Evolutionary conservation across 2,888 invertebrate species (phyloP).

Genomic region (Mesorhabditis sp.): DNA sequence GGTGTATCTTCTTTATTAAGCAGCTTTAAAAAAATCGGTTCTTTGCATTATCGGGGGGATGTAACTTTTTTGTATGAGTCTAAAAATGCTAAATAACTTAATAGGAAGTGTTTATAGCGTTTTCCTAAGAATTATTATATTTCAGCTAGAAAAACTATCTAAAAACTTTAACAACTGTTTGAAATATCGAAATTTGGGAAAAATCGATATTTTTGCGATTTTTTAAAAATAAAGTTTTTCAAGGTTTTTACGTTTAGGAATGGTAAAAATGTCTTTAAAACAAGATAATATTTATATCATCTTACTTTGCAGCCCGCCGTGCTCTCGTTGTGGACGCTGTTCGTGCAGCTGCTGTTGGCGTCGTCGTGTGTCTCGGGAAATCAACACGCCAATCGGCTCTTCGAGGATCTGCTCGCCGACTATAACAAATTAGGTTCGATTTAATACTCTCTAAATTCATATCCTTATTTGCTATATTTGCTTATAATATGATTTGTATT

Average conservation of each 20-base stretch:
- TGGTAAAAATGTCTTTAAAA: too few species aligned
- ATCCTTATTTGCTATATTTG: not conserved
- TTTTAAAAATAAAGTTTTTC: not conserved
- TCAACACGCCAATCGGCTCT: conserved; percentile 49
- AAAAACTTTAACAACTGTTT: too few species aligned
- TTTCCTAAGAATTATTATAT: not conserved
- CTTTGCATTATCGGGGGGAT: too few species aligned
- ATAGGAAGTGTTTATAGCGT: not conserved
- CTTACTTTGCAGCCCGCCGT: conserved; percentile 19
- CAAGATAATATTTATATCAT: not conserved
- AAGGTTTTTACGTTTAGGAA: too few species aligned
- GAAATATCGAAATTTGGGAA: too few species aligned
- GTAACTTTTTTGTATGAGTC: too few species aligned
- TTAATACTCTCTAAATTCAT: not conserved
- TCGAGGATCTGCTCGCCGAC: conserved; percentile 53
- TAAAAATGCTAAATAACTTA: too few species aligned
- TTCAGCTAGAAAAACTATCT: not conserved
- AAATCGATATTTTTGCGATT: not conserved
- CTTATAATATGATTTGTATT: not conserved
- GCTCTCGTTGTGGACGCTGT: conserved; percentile 13
- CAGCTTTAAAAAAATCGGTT: too few species aligned
- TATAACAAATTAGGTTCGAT: conserved; percentile 49
- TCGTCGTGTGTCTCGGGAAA: conserved; percentile 19
- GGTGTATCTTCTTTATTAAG: not conserved
- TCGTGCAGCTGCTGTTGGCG: conserved; percentile 16